Conservation (phyloP, 2,113 vertebrate species). For the Trichechus manatus region DNA sequence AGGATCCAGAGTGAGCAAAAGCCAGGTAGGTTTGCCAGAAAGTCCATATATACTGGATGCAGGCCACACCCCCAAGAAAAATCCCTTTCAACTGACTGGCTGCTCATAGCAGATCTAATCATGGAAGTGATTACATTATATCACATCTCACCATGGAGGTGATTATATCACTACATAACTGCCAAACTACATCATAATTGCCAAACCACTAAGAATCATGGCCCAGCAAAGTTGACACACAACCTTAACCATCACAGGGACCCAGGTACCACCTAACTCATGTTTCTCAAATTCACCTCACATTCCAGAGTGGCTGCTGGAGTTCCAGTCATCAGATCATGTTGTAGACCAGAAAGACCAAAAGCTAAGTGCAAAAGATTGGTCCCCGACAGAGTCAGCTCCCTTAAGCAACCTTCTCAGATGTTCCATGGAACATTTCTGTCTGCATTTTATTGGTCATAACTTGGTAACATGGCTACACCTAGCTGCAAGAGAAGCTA, state of each 20-base stretch:
- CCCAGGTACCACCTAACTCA: neutral
- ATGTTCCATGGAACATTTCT: neutral
- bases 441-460: neutral
- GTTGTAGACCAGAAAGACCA: neutral
- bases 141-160: no score
- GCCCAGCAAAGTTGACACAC: no score
- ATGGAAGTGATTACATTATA: no score
- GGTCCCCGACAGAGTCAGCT: neutral
- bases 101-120: no score
- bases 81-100: no score
- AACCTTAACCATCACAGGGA: neutral
- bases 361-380: neutral
- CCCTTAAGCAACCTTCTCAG: neutral
- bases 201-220: no score
- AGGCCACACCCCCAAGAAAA: no score
- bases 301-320: conserved; percentile 10
- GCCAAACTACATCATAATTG: no score
- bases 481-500: neutral
- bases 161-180: no score
- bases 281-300: neutral
- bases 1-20: no score
- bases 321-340: neutral
- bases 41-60: no score
- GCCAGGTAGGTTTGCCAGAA: no score
- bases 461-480: neutral